These are phyloP conservation scores for Coracopsis vasa DNA, from an alignment of 2,113 vertebrate species.

Conservation along the genomic window DNA sequence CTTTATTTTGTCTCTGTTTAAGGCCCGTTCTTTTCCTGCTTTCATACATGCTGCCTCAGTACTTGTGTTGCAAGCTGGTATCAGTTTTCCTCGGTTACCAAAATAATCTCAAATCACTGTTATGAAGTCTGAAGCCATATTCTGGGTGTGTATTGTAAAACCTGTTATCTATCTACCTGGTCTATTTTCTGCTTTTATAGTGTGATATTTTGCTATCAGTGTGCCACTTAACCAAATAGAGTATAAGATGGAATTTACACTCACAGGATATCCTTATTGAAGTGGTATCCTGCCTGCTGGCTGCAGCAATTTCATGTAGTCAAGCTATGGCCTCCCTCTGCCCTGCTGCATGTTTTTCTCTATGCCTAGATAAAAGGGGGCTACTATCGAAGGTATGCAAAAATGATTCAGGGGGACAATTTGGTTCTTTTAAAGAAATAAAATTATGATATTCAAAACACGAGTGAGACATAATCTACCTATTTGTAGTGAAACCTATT, in stretches of 20 bases:
- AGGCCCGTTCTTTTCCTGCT: neutral
- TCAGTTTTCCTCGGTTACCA: neutral
- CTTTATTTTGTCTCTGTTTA: neutral
- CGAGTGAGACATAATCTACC: neutral
- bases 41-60: neutral
- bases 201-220: neutral
- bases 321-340: neutral
- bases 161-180: neutral
- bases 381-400: neutral
- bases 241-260: neutral
- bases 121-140: neutral
- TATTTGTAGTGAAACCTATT: neutral
- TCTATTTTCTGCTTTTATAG: neutral
- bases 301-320: neutral
- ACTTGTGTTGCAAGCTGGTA: neutral
- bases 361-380: neutral
- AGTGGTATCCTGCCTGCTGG: neutral
- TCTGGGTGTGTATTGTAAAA: neutral
- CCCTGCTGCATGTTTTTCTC: neutral
- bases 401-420: neutral
- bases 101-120: neutral
- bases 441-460: neutral
- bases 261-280: neutral
- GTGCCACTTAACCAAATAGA: neutral
- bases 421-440: neutral